A percentile compares a stretch with the other conserved stretches of the same genome.
Conservation (phyloP, 2,888 invertebrate species). For the Aleiodes leptofemur region DNA sequence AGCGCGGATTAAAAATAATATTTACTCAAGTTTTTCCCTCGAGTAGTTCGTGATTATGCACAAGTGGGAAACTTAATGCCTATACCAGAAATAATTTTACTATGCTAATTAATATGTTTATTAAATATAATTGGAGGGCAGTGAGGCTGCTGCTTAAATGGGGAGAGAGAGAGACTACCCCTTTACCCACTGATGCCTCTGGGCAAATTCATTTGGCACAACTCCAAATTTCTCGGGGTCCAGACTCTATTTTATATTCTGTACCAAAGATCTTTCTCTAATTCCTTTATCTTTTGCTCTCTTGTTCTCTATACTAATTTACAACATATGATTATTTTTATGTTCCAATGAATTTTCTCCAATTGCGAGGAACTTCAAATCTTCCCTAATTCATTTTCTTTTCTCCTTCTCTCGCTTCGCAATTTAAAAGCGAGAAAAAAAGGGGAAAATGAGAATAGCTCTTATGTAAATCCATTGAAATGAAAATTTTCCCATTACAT, state of each 20-base stretch:
- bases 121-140: conserved; percentile 24
- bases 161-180: too few species aligned
- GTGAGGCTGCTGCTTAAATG: background rate
- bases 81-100: background rate
- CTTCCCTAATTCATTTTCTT: too few species aligned
- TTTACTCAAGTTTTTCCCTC: background rate
- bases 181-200: background rate
- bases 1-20: background rate
- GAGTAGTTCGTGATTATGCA: background rate
- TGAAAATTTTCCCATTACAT: conserved; percentile 5
- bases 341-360: background rate
- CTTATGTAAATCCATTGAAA: background rate
- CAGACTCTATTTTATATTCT: conserved; percentile 1
- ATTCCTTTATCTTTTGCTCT: background rate
- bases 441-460: background rate
- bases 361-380: too few species aligned
- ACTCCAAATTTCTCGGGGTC: background rate
- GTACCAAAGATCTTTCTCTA: background rate
- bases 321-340: background rate
- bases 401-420: too few species aligned
- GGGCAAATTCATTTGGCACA: conserved; percentile 2
- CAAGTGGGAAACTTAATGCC: background rate
- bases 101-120: conserved; percentile 27
- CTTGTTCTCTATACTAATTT: background rate
- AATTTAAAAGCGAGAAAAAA: background rate